phyloP scores from a whole-genome alignment of 2,888 invertebrate genomes.

The Zhuqinia jingwanae region DNA sequence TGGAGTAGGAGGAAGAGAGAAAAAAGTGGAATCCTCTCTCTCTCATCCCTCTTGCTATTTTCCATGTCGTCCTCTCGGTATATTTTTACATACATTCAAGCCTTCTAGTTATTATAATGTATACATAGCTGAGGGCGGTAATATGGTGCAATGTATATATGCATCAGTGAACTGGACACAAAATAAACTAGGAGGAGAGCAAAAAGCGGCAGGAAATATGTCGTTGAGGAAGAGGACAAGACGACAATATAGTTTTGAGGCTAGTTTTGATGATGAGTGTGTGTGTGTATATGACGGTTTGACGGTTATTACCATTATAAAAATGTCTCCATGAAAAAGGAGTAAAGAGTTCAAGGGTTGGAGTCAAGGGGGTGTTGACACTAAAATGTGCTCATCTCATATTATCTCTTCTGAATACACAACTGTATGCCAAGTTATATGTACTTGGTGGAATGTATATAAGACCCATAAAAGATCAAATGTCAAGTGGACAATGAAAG shows the following conservation, averaged over 20 bases:
- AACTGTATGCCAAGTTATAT: too few relatives aligned
- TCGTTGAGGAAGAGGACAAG: conserved; percentile 50
- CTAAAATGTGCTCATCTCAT: background rate
- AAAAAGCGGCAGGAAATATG: conserved; percentile 63
- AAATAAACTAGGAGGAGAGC: conserved; percentile 7
- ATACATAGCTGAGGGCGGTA: conserved; percentile 23
- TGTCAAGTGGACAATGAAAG: conserved; percentile 69
- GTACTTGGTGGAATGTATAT: too few relatives aligned
- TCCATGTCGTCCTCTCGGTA: too few relatives aligned
- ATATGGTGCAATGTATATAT: conserved; percentile 7
- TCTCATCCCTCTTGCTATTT: too few relatives aligned
- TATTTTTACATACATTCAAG: too few relatives aligned
- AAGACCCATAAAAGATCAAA: conserved; percentile 39
- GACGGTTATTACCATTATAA: conserved; percentile 54
- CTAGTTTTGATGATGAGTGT: conserved; percentile 22
- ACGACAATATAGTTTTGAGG: background rate
- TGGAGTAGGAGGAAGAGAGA: conserved; percentile 27
- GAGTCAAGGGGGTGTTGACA: conserved; percentile 57
- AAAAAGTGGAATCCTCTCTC: too few relatives aligned
- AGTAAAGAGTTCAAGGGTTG: conserved; percentile 25
- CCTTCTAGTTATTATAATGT: too few relatives aligned
- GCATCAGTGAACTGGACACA: conserved; percentile 6
- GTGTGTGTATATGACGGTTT: too few relatives aligned
- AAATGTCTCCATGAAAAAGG: conserved; percentile 43
- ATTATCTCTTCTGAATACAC: too few relatives aligned